These are phyloP conservation scores for Amblyopsis hoosieri DNA, from an alignment of 2,797 vertebrate genomes.

Conservation along the genomic window DNA sequence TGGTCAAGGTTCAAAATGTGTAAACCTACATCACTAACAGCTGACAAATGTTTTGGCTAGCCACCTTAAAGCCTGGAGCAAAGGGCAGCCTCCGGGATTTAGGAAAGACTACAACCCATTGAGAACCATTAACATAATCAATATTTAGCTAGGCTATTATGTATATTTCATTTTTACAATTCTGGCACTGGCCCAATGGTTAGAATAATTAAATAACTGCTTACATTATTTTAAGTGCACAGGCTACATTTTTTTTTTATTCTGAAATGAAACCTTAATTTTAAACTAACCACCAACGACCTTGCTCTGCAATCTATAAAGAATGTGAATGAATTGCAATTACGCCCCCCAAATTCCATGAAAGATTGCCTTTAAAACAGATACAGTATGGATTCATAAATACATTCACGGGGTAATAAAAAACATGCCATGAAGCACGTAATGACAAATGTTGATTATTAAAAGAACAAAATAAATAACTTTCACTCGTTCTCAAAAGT, in stretches of 20 bases:
- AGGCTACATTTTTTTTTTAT: background rate
- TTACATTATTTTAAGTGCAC: too few relatives aligned
- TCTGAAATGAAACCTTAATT: conserved; percentile 12
- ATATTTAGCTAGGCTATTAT: too few relatives aligned
- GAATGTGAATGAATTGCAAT: conserved; percentile 28
- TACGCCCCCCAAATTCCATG: conserved; percentile 15
- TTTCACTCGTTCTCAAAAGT: background rate
- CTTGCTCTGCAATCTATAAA: conserved; percentile 32
- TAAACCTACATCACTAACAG: too few relatives aligned
- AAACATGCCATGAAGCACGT: conserved; percentile 41
- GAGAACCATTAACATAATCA: too few relatives aligned
- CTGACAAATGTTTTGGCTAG: too few relatives aligned
- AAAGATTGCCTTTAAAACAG: conserved; percentile 27
- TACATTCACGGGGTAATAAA: conserved; percentile 40
- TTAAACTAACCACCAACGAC: conserved; percentile 21
- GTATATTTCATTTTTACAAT: too few relatives aligned
- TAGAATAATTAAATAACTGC: too few relatives aligned
- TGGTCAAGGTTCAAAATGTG: too few relatives aligned
- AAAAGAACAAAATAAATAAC: conserved; percentile 6
- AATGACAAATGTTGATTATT: conserved; percentile 52
- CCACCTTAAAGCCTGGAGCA: too few relatives aligned
- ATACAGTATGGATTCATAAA: conserved; percentile 30
- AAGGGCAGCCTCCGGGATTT: too few relatives aligned
- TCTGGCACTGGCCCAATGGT: too few relatives aligned
- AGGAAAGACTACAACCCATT: too few relatives aligned